A percentile compares a stretch with the other conserved stretches of the same genome.
Conservation (phyloP, 2,888 invertebrate genomes). For the Drosophila birchii region DNA sequence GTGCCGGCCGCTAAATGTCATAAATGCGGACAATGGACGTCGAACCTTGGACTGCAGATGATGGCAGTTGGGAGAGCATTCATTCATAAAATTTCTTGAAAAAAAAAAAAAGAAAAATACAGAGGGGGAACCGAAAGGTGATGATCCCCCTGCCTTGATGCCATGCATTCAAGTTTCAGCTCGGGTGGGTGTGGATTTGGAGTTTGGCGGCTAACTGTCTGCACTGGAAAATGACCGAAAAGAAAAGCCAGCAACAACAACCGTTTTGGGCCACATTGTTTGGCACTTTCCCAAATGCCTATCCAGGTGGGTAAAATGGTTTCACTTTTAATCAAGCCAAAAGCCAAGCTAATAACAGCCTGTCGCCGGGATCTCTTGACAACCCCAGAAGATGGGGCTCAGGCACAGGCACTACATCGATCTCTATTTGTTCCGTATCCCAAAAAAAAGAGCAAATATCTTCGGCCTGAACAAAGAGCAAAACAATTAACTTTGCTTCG, state of each 20-base stretch:
- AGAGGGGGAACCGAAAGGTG: neutral
- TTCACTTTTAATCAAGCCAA: conserved; percentile 38
- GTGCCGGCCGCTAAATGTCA: conserved; percentile 67
- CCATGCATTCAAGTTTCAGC: conserved; percentile 35
- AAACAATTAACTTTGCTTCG: conserved; percentile 45
- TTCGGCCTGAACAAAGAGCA: conserved; percentile 22
- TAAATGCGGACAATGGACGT: conserved; percentile 51
- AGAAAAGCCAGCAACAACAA: neutral
- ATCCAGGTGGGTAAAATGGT: conserved; percentile 17
- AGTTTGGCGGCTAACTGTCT: conserved; percentile 21
- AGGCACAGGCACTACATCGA: neutral
- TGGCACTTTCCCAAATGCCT: conserved; percentile 25
- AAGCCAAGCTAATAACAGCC: conserved; percentile 21
- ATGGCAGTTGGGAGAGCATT: conserved; percentile 10
- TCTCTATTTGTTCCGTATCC: conserved; percentile 23
- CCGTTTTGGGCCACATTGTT: conserved; percentile 30
- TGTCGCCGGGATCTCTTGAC: conserved; percentile 20
- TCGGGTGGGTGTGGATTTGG: conserved; percentile 19
- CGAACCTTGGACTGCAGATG: conserved; percentile 14
- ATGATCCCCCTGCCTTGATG: too few species aligned
- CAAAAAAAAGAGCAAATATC: conserved; percentile 18
- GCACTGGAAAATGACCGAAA: conserved; percentile 27
- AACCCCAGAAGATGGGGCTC: neutral
- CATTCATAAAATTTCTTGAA: too few species aligned
- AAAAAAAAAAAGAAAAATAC: neutral